Conservation (phyloP, 2,797 vertebrate genomes). For the Anguilla pacifica region DNA sequence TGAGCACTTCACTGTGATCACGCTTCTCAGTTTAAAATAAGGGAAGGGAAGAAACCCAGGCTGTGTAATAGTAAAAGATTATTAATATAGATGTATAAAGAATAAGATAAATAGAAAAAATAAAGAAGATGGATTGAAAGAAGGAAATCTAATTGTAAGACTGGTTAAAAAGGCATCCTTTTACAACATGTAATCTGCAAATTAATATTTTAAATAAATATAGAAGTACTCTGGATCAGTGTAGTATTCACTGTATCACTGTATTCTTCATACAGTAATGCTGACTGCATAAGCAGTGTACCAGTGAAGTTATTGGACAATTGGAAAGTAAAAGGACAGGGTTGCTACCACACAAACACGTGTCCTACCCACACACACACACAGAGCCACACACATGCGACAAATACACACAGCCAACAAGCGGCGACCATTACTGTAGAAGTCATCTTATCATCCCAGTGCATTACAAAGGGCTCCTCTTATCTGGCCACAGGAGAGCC, state of each 20-base stretch:
- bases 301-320: not conserved
- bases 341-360: not conserved
- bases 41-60: not conserved
- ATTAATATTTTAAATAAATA: not conserved
- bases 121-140: no score
- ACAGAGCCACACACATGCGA: not conserved
- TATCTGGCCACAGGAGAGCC: not conserved
- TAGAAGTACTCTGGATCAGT: not conserved
- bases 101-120: no score
- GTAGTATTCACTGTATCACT: not conserved
- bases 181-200: not conserved
- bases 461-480: not conserved
- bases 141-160: no score
- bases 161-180: not conserved
- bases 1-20: not conserved
- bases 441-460: not conserved
- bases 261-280: no score
- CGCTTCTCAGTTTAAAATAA: not conserved
- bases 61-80: not conserved
- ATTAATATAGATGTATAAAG: no score
- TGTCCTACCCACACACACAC: not conserved
- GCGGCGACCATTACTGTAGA: not conserved
- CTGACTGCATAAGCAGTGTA: not conserved
- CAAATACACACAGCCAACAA: not conserved
- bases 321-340: not conserved